These are phyloP conservation scores for Stramonita haemastoma DNA, from an alignment of 2,888 invertebrate genomes.

Conservation along the genomic window DNA sequence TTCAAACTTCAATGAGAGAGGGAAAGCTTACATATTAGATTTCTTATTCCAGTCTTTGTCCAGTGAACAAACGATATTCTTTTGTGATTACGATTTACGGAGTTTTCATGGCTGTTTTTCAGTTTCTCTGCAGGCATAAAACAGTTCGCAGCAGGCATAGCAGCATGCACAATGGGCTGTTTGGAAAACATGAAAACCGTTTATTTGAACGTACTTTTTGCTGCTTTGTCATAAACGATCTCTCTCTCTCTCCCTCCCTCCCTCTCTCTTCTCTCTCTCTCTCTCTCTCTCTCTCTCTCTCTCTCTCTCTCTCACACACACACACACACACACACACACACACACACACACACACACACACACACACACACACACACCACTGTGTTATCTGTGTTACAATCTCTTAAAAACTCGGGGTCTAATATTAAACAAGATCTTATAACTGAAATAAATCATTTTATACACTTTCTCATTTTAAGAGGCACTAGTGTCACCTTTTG, in stretches of 20 bases:
- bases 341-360: background rate
- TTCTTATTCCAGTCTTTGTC: no score
- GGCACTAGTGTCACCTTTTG: no score
- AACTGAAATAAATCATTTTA: no score
- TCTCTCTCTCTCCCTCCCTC: background rate
- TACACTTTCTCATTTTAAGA: no score
- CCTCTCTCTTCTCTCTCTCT: background rate
- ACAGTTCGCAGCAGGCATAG: background rate
- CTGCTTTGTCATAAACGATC: background rate
- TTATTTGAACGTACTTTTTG: background rate
- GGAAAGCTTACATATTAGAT: background rate
- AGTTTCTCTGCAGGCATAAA: background rate
- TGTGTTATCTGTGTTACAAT: no score
- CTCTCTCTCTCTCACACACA: background rate
- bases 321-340: background rate
- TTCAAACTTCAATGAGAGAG: background rate
- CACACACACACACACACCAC: background rate
- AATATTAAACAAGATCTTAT: no score
- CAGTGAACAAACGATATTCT: no score
- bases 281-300: background rate
- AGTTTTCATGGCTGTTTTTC: background rate
- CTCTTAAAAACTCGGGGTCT: no score
- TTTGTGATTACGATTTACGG: no score
- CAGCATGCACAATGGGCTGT: background rate
- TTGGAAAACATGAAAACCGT: background rate